Percentiles rank a stretch among this genome's conserved stretches.
Conservation (phyloP, 2,797 vertebrate genomes). For the Premnoplex brunnescens region DNA sequence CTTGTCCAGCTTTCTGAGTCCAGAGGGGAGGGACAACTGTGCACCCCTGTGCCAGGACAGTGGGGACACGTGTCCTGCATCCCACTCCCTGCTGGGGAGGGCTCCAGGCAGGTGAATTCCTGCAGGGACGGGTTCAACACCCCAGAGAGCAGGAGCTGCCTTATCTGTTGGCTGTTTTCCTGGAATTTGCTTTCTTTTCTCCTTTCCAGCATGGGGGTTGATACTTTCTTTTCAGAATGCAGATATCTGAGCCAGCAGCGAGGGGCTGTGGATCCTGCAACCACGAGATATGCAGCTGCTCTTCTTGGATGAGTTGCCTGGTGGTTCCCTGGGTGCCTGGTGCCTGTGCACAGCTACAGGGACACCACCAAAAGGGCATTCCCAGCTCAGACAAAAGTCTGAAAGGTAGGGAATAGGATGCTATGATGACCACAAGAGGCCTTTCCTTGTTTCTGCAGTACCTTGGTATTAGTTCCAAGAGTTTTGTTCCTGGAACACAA, state of each 20-base stretch:
- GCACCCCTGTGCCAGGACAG: accelerated
- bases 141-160: accelerated
- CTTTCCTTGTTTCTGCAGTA: background rate
- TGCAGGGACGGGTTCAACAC: accelerated
- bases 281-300: accelerated
- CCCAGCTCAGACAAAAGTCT: background rate
- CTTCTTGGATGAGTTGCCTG: background rate
- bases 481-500: background rate
- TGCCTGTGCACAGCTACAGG: background rate
- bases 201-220: background rate
- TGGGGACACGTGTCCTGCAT: accelerated
- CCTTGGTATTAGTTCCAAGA: background rate
- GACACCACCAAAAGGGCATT: accelerated
- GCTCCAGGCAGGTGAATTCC: background rate
- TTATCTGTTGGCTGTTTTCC: background rate
- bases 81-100: background rate
- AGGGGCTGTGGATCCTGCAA: background rate
- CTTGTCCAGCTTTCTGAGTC: background rate
- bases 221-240: background rate
- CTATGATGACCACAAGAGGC: accelerated
- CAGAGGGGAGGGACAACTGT: background rate
- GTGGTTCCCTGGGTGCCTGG: background rate
- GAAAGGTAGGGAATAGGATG: background rate
- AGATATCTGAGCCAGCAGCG: background rate
- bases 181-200: background rate